These are phyloP conservation scores for Mus spicilegus DNA, from an alignment of 2,113 vertebrate species.

Conservation along the genomic window DNA sequence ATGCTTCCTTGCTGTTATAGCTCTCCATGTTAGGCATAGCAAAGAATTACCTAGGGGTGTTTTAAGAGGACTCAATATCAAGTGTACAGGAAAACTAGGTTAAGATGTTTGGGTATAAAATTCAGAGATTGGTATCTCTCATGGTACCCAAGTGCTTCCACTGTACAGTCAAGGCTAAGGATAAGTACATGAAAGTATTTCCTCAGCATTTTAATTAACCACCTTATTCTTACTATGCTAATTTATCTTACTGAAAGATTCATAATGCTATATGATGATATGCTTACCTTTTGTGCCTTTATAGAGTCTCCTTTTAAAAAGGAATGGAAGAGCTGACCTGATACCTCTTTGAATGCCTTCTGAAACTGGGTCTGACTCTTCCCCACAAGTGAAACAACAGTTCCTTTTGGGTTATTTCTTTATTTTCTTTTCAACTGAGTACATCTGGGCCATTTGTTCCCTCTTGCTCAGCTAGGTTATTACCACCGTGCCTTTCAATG, in stretches of 20 bases:
- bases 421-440: neutral
- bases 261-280: neutral
- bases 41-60: neutral
- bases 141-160: neutral
- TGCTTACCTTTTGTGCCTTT: neutral
- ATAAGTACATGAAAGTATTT: neutral
- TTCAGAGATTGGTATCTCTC: neutral
- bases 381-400: neutral
- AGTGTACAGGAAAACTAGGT: too few relatives aligned
- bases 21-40: neutral
- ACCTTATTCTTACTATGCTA: neutral
- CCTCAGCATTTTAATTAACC: neutral
- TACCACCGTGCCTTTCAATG: conserved; percentile 34
- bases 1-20: neutral
- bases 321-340: neutral
- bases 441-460: neutral
- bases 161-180: neutral
- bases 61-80: neutral
- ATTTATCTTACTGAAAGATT: neutral
- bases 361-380: conserved; percentile 14
- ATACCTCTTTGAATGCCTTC: neutral
- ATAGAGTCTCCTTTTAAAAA: neutral
- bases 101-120: neutral
- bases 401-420: neutral
- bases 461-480: neutral